phyloP scores from a whole-genome alignment of 1,140 invertebrate genomes.

The Musca domestica region DNA sequence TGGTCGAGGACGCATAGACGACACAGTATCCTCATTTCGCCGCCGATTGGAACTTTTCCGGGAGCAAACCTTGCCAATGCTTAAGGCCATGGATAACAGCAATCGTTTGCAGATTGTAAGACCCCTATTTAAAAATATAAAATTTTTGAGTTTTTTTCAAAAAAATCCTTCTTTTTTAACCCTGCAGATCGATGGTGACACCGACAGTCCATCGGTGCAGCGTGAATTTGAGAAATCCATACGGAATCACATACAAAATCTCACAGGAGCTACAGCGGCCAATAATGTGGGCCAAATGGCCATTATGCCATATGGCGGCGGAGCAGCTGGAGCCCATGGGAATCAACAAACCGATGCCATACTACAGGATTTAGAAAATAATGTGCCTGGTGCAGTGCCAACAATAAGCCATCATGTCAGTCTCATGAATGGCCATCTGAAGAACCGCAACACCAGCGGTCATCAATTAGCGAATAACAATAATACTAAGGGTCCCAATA shows the following conservation, averaged over 20 bases:
- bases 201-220: constrained; percentile 71
- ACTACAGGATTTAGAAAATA: constrained; percentile 49
- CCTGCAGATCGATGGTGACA: constrained; percentile 74
- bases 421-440: constrained; percentile 51
- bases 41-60: constrained; percentile 80
- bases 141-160: not conserved
- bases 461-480: constrained; percentile 3
- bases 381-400: constrained; percentile 50
- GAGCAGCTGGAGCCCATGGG: not conserved
- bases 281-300: constrained; percentile 5
- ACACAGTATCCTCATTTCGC: constrained; percentile 79
- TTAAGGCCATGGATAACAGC: constrained; percentile 78
- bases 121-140: constrained; percentile 28
- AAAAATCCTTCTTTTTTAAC: not conserved
- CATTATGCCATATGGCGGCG: not conserved
- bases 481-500: constrained; percentile 16
- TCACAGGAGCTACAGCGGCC: not conserved
- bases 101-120: constrained; percentile 76
- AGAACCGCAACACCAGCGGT: constrained; percentile 36
- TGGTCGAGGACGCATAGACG: constrained; percentile 74
- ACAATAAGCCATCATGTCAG: constrained; percentile 53
- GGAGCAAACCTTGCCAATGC: constrained; percentile 80
- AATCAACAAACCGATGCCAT: constrained; percentile 45
- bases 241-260: constrained; percentile 57
- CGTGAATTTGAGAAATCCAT: constrained; percentile 71